These are phyloP conservation scores for Beroe ovata DNA, from an alignment of 37 sponge, comb jelly and placozoan species.

Conservation along the genomic window DNA sequence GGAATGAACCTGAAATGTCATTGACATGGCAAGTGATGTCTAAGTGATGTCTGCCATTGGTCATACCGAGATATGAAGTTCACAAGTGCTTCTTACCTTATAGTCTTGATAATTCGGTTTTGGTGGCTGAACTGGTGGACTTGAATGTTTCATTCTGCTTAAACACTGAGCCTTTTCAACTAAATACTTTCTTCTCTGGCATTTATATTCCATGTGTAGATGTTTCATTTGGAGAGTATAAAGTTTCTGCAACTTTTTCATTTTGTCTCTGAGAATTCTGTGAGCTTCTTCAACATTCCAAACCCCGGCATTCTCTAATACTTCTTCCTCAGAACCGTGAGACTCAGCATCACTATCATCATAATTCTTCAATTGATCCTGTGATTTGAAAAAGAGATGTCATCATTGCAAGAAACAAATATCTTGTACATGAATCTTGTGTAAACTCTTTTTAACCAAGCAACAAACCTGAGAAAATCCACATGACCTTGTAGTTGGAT, in stretches of 20 bases:
- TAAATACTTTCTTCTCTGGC: slow-evolving; percentile 36
- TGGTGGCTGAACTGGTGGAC: not conserved
- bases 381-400: too few relatives aligned
- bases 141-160: not conserved
- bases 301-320: slow-evolving; percentile 39
- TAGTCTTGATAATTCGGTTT: slow-evolving; percentile 18
- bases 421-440: too few relatives aligned
- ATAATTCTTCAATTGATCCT: slow-evolving; percentile 42
- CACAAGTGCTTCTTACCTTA: too few relatives aligned
- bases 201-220: slow-evolving; percentile 36
- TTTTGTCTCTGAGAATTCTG: slow-evolving; percentile 31
- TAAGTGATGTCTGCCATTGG: too few relatives aligned
- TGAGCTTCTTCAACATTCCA: slow-evolving; percentile 59
- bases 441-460: too few relatives aligned
- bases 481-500: slow-evolving; percentile 20
- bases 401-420: too few relatives aligned
- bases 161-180: slow-evolving; percentile 21
- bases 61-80: too few relatives aligned
- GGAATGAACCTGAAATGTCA: slow-evolving; percentile 38
- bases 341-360: slow-evolving; percentile 57
- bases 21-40: too few relatives aligned
- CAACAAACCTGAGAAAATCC: slow-evolving; percentile 60
- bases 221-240: slow-evolving; percentile 35
- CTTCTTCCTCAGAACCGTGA: slow-evolving; percentile 34
- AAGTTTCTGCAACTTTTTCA: slow-evolving; percentile 25